These are phyloP conservation scores for Lycodopsis pacificus DNA, from an alignment of 2,797 vertebrate genomes.

Conservation along the genomic window DNA sequence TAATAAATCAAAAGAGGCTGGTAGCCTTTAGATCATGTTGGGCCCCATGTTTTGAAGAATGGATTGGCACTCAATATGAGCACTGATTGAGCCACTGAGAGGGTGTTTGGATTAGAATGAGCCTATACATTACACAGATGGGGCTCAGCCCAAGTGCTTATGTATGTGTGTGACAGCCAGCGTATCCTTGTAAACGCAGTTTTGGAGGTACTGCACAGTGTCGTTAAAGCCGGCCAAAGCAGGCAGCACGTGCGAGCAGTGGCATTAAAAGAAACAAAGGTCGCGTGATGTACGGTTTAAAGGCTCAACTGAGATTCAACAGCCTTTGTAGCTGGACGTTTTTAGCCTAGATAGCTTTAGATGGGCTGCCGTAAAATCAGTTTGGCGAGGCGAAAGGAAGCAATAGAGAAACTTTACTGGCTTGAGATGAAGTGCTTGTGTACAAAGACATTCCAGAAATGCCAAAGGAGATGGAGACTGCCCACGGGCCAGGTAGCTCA, in stretches of 20 bases:
- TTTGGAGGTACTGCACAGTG: slow-evolving; percentile 17
- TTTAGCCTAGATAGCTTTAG: slow-evolving; percentile 45
- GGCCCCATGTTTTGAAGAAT: slow-evolving; percentile 68
- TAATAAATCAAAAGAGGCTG: slow-evolving; percentile 75
- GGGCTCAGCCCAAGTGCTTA: slow-evolving; percentile 32
- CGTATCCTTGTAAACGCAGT: slow-evolving; percentile 13
- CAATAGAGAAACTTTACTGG: slow-evolving; percentile 62
- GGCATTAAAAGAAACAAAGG: slow-evolving; percentile 38
- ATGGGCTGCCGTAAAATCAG: slow-evolving; percentile 55
- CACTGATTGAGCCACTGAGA: slow-evolving; percentile 68
- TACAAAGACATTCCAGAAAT: slow-evolving; percentile 79
- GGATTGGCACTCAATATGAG: slow-evolving; percentile 63
- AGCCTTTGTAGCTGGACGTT: slow-evolving; percentile 39
- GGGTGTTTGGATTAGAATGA: slow-evolving; percentile 73
- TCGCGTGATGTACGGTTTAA: slow-evolving; percentile 47
- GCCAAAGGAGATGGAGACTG: slow-evolving; percentile 63
- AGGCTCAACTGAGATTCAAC: slow-evolving; percentile 49
- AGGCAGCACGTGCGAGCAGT: slow-evolving; percentile 26
- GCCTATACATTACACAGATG: slow-evolving; percentile 67
- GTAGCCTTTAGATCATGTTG: slow-evolving; percentile 64
- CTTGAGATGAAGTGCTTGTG: slow-evolving; percentile 67
- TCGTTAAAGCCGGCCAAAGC: slow-evolving; percentile 14
- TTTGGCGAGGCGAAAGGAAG: slow-evolving; percentile 49
- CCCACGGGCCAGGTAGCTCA: slow-evolving; percentile 69
- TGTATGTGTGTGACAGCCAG: slow-evolving; percentile 31